Percentiles rank a stretch among this genome's conserved stretches.
Evolutionary conservation across 2,888 invertebrate species (phyloP).

Genomic region (Brachyptera risi): DNA sequence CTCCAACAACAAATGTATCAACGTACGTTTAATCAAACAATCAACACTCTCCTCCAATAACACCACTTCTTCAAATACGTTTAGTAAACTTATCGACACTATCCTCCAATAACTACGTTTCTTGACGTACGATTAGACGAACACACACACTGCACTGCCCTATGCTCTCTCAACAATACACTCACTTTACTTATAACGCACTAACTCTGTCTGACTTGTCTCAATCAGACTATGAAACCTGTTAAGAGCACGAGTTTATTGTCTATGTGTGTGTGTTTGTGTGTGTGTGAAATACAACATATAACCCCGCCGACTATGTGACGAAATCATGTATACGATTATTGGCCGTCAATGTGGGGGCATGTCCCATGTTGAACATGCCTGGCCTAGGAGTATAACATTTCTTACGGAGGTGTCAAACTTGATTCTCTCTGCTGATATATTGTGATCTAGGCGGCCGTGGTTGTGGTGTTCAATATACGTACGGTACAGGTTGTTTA

Average conservation of each 20-base stretch:
- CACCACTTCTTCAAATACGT: too few species aligned
- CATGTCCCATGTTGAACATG: neutral
- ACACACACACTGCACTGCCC: too few species aligned
- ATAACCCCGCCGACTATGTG: neutral
- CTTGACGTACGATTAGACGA: too few species aligned
- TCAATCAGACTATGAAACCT: neutral
- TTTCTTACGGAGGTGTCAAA: conserved; percentile 6
- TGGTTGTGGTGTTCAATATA: conserved; percentile 1
- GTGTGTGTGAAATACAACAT: neutral
- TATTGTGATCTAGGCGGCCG: neutral
- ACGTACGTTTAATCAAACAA: too few species aligned
- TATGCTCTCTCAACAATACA: too few species aligned
- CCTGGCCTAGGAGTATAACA: neutral
- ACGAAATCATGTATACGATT: neutral
- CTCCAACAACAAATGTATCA: too few species aligned
- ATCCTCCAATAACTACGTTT: too few species aligned
- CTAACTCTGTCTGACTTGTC: neutral
- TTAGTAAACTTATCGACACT: too few species aligned
- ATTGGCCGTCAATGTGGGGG: neutral
- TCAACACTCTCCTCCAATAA: too few species aligned
- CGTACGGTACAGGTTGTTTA: conserved; percentile 1
- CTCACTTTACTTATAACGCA: too few species aligned
- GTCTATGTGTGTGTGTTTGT: too few species aligned
- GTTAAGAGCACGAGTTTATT: neutral
- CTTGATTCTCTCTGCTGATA: neutral